These are phyloP conservation scores for Notoglanidium macrostoma DNA, from an alignment of 2,797 vertebrate genomes.

Conservation along the genomic window DNA sequence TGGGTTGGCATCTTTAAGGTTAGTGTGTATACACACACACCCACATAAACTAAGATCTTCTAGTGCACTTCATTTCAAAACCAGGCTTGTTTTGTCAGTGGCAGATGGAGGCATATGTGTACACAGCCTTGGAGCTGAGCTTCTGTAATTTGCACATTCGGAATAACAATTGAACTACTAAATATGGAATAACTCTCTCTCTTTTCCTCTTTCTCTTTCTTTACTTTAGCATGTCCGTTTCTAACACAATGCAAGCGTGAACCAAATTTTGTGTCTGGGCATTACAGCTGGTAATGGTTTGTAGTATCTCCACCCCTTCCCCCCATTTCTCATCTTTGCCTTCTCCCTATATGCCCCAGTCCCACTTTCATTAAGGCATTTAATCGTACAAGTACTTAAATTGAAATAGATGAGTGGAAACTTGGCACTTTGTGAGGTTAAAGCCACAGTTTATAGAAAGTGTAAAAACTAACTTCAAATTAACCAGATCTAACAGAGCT, in stretches of 20 bases:
- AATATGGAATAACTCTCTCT: not conserved
- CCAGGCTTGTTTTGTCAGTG: not conserved
- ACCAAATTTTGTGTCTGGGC: not conserved
- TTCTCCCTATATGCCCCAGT: not conserved
- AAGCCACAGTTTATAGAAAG: conserved; percentile 73
- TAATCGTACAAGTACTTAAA: conserved; percentile 77
- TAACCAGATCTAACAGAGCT: conserved; percentile 73
- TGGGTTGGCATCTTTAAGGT: conserved; percentile 99
- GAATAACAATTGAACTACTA: no score
- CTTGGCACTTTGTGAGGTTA: conserved; percentile 73
- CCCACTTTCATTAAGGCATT: conserved; percentile 72
- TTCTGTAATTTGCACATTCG: not conserved
- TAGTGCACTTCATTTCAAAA: not conserved
- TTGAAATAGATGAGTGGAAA: conserved; percentile 73
- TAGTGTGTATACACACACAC: conserved; percentile 50
- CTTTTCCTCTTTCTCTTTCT: not conserved
- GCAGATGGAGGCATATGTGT: not conserved
- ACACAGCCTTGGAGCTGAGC: not conserved
- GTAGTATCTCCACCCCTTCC: conserved; percentile 29
- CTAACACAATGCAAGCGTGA: not conserved
- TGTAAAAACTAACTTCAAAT: conserved; percentile 76
- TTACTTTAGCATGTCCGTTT: not conserved
- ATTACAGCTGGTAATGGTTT: conserved; percentile 45
- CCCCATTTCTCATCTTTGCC: not conserved
- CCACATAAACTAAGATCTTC: conserved; percentile 17